Base-by-base conservation (phyloP, 2,113 vertebrate genomes). In the Nettapus auritus region DNA sequence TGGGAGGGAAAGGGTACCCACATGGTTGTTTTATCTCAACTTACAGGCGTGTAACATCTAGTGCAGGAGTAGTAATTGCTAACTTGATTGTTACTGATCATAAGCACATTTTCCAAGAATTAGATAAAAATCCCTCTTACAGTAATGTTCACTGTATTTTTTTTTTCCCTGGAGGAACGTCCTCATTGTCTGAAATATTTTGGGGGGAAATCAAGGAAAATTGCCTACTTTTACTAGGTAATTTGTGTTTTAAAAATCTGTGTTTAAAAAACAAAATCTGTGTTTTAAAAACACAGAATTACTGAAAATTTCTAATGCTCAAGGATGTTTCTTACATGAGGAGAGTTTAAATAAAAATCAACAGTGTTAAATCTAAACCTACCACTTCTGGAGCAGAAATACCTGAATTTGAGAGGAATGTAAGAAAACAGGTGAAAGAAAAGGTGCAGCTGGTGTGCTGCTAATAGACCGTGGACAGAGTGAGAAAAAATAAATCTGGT, bases 11-110 rank as follows among this genome's bases (percentile, higher is more conserved):
- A 50, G 0, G 19, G 21, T 67, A 73, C 33, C 36, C 31, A n/a
- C 0, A 0, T 59, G 36, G 20, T 82, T 53, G 48, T 53, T 55
- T 82, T 68, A 29, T 48, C 33, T 59, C 33, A 44, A 9, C 2
- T 86, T 59, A 59, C 21, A 83, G 40, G 66, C 28, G 9, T 50
- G 38, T 53, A 44, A 44, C 10, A 66, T 88, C 55, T 40, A 69
- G 18, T 46, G 62, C 12, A 23, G 48, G 19, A 15, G 26, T 62
- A 8, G 22, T 69, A 66, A 69, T 57, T 52, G 19, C 29, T 69
- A 50, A 56, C 38, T 34, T 56, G 20, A 48, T 69, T 77, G 6
- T 53, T 48, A 40, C 26, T 44, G 40, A 44, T 77, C 63, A 38
- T 6, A 62, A 10, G 19, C 6, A 66, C 6, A 20, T 74, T 59